A percentile compares a stretch with the other conserved stretches of the same genome.
Evolutionary conservation across 2,888 invertebrate species (phyloP).

Genomic region (Helleia helle): DNA sequence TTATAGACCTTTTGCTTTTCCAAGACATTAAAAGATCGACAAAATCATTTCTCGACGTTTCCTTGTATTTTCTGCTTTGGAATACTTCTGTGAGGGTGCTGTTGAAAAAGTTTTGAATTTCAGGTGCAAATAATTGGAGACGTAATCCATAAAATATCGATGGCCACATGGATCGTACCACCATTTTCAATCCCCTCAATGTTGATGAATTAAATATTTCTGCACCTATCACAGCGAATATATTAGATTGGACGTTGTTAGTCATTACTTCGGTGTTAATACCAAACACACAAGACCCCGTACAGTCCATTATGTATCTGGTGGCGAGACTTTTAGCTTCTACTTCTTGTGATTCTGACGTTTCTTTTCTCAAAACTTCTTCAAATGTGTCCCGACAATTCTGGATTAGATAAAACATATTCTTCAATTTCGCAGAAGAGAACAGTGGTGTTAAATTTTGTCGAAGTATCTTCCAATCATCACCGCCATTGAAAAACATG

Average conservation of each 20-base stretch:
- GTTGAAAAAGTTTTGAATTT: slow-evolving; percentile 31
- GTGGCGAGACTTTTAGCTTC: slow-evolving; percentile 31
- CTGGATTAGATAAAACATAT: slow-evolving; percentile 46
- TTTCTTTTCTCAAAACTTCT: slow-evolving; percentile 28
- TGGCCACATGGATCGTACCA: slow-evolving; percentile 37
- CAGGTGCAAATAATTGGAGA: slow-evolving; percentile 27
- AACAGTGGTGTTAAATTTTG: slow-evolving; percentile 48
- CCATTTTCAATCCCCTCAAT: slow-evolving; percentile 27
- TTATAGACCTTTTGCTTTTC: slow-evolving; percentile 29
- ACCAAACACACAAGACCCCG: slow-evolving; percentile 43
- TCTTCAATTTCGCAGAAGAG: slow-evolving; percentile 46
- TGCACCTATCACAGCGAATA: slow-evolving; percentile 31
- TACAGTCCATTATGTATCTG: slow-evolving; percentile 43
- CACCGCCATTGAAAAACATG: slow-evolving; percentile 39
- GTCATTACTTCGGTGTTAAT: slow-evolving; percentile 38
- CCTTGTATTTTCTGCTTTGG: slow-evolving; percentile 29
- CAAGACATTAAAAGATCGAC: slow-evolving; percentile 37
- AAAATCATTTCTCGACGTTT: slow-evolving; percentile 37
- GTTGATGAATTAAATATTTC: slow-evolving; percentile 30
- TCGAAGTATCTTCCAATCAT: slow-evolving; percentile 44
- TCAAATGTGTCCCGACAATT: slow-evolving; percentile 33
- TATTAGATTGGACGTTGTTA: slow-evolving; percentile 26
- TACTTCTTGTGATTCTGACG: slow-evolving; percentile 18
- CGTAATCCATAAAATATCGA: slow-evolving; percentile 37
- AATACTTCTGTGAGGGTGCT: slow-evolving; percentile 30